Base-by-base conservation (phyloP, 2,888 invertebrate genomes). In the Drosophila demipolita region DNA sequence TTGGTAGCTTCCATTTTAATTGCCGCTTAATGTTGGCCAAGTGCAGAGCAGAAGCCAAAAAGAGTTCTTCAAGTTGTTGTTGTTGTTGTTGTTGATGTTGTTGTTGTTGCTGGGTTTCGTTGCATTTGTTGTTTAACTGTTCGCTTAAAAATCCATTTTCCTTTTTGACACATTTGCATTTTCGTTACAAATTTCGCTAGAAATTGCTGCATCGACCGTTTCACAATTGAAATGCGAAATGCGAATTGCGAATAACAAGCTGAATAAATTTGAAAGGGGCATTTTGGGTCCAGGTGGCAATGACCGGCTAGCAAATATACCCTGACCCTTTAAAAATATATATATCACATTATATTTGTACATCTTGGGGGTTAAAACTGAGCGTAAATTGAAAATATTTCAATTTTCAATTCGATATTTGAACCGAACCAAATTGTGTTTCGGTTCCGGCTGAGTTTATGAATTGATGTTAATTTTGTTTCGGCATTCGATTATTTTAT, bases 151-250 rank as follows among this genome's bases (percentile, higher is more conserved):
- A 76, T 80, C 80, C 78, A 82, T 82, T 82, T 82, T 69, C 78
- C 72, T 82, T 82, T 83, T 80, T 80, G 80, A 82, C 80, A 83
- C 83, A 83, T 82, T 82, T 80, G 73, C 83, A 82, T 82, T 75
- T 80, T 78, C 40, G 54, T 68, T 73, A 68, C 66, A 75, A 82
- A 80, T 73, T 78, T 80, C 75, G 0, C 52, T 49, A 73, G 72
- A 78, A 80, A 81, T 69, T 72, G 79, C 76, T 76, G 76, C 59
- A 62, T 61, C 66, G 36, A 58, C 62, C 60, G 65, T 61, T 77
- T 78, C 49, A 42, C 50, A 15, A 15, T 50, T 65, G 15, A 26
- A 20, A 45, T 23, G 23, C 45, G 23, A 45, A 45, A 57, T 32
- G 50, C 45, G 20, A 64, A 67, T 33, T 32, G 50, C 45, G 20